Evolutionary conservation across 2,113 vertebrate species (phyloP), one percentile per base, ranked within the genome.

Genomic region (Cyphomyrus plagiostoma): DNA sequence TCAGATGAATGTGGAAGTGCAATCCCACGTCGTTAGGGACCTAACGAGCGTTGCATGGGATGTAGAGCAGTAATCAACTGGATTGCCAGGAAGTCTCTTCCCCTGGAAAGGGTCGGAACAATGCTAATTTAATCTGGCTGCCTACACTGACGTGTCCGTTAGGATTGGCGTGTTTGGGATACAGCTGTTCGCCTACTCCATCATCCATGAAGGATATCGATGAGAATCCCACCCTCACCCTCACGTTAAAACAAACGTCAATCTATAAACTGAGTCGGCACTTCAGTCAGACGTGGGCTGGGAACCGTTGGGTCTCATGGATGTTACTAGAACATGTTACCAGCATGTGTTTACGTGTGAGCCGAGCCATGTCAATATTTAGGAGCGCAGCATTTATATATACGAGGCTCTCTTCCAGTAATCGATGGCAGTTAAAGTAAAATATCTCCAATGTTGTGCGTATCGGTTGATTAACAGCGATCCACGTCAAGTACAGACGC

Each of bases 371-470:
- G 92, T 91, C 85, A 39, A 85, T 86, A 86, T 89, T 89, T 87
- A 80, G 39, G 49, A 77, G 74, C 3, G 17, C 21, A 26, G 48
- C 50, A 2, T 94, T 93, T 94, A 94, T 95, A 95, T 96, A 95
- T 93, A 95, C 94, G 93, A 94, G 92, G 89, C 86, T 92, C 92
- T 91, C 93, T 86, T 84, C 89, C 85, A 84, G 93, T 95, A 96
- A 96, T 95, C 95, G 93, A 95, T 95, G 94, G 93, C 93, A 93
- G 93, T 92, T 92, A 91, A 86, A 50, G 77, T 91, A 91, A 86
- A 93, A 94, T 90, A 90, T 91, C 90, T 95, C 92, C 93, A 94
- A 88, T 70, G 88, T 50, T 46, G 90, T 92, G 93, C 94, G 86
- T 93, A 90, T 92, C 86, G 48, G 56, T 88, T 21, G 9, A 23